A percentile compares a stretch with the other conserved stretches of the same genome.
These are phyloP conservation scores for Cossypha dichroa DNA, from an alignment of 2,797 vertebrate species.

Conservation along the genomic window DNA sequence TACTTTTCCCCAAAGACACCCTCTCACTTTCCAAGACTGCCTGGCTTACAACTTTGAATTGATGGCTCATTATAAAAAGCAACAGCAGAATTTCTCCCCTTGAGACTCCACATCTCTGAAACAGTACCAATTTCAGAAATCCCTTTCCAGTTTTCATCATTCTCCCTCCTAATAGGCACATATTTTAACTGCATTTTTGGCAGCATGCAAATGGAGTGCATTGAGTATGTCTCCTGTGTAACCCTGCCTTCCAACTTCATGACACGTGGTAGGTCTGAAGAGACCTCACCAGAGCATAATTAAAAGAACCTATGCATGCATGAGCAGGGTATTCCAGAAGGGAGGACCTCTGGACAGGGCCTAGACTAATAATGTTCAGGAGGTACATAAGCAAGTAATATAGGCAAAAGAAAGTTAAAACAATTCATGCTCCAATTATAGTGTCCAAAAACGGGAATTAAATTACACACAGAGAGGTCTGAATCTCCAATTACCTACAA, in stretches of 20 bases:
- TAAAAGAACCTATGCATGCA: background rate
- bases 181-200: constrained; percentile 16
- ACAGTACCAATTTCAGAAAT: background rate
- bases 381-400: constrained; percentile 1
- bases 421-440: background rate
- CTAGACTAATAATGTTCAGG: background rate
- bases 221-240: background rate
- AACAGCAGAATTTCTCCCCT: background rate
- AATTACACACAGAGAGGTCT: background rate
- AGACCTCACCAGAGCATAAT: background rate
- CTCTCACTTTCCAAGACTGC: background rate
- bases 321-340: background rate
- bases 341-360: background rate
- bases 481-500: constrained; percentile 18
- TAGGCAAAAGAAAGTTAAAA: background rate
- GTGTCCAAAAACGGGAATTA: background rate
- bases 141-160: background rate
- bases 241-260: background rate
- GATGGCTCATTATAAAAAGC: background rate
- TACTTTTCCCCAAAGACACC: background rate
- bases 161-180: background rate
- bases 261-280: background rate
- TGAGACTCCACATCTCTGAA: background rate
- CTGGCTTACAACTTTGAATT: background rate
- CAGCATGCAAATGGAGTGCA: background rate